Evolutionary conservation across 2,113 vertebrate genomes (phyloP).

Genomic region (Setophaga kirtlandii): DNA sequence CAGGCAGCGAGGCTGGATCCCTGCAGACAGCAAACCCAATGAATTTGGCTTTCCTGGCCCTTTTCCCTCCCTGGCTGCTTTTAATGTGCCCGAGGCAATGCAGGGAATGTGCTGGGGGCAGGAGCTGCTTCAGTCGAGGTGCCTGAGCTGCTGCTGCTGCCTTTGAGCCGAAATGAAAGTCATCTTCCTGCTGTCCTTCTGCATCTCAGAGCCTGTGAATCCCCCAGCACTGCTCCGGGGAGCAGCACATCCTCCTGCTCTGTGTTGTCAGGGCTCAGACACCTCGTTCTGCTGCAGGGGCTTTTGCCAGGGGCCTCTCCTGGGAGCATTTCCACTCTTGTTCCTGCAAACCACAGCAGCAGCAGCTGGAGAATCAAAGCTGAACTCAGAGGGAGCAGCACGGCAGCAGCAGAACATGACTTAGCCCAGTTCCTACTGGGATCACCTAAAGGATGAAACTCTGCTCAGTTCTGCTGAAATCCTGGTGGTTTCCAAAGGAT

Average conservation of each 20-base stretch:
- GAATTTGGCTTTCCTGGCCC: neutral
- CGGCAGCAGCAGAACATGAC: neutral
- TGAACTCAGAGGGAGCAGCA: neutral
- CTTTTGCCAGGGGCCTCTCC: neutral
- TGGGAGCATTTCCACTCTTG: neutral
- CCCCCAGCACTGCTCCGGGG: neutral
- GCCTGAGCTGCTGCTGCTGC: neutral
- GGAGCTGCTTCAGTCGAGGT: neutral
- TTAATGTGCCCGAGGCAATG: neutral
- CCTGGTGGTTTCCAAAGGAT: neutral
- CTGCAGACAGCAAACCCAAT: neutral
- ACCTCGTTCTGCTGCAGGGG: neutral
- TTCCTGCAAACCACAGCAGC: neutral
- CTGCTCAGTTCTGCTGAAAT: neutral
- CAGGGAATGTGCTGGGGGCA: neutral
- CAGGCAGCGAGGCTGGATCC: neutral
- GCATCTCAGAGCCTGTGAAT: neutral
- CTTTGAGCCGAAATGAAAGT: neutral
- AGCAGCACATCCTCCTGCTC: neutral
- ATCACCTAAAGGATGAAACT: neutral
- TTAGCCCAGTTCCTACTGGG: accelerated
- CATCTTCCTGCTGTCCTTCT: constrained; percentile 15
- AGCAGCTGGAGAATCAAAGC: accelerated
- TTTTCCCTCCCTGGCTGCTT: neutral
- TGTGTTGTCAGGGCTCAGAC: neutral